These are phyloP conservation scores for Azorinus chamasolen DNA, from an alignment of 2,888 invertebrate genomes.

Conservation along the genomic window DNA sequence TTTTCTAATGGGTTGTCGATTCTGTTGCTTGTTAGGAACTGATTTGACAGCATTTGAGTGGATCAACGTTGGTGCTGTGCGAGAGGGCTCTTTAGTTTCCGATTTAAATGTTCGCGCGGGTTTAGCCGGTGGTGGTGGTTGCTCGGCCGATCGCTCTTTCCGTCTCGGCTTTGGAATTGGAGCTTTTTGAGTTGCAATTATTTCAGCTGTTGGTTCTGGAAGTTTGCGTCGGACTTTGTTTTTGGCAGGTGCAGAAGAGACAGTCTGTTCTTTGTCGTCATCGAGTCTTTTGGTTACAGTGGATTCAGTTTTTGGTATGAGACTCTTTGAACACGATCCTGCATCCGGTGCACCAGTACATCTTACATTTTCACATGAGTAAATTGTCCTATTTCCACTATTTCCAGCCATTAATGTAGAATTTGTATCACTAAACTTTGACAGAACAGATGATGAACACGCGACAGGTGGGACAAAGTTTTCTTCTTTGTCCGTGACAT, in stretches of 20 bases:
- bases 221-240: conserved; percentile 75
- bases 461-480: neutral
- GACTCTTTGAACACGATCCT: neutral
- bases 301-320: neutral
- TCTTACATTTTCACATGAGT: neutral
- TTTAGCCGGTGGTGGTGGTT: conserved; percentile 43
- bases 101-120: conserved; percentile 25
- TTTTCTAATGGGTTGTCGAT: conserved; percentile 57
- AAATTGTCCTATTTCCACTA: neutral
- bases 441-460: neutral
- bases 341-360: neutral
- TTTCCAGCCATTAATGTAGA: neutral
- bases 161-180: conserved; percentile 64
- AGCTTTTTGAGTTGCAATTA: conserved; percentile 65
- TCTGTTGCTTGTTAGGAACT: neutral
- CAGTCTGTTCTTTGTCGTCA: conserved; percentile 3
- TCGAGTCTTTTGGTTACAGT: neutral
- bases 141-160: conserved; percentile 57
- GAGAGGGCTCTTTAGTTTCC: conserved; percentile 57
- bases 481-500: neutral
- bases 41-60: conserved; percentile 7
- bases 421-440: neutral
- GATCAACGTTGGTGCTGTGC: conserved; percentile 40
- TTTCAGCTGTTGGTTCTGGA: conserved; percentile 79
- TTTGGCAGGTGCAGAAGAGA: conserved; percentile 14